phyloP scores from a whole-genome alignment of 92 coral and sea anemone genomes.

The Anthopleura xanthogrammica region DNA sequence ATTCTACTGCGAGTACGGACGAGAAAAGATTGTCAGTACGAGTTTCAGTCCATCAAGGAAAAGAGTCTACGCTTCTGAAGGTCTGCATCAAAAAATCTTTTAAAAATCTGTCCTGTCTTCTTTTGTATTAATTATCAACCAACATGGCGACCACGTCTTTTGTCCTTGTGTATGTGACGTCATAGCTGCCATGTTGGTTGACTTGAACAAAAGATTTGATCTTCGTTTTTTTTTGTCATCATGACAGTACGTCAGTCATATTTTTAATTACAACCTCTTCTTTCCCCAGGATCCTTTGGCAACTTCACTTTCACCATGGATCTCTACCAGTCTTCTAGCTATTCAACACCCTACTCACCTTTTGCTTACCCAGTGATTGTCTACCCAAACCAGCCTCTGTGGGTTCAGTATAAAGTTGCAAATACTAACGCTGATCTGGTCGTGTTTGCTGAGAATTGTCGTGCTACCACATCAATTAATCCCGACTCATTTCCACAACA shows the following conservation, averaged over 20 bases:
- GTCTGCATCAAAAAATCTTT: neutral
- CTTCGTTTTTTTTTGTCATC: too few species aligned
- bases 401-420: constrained; percentile 3
- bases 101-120: too few species aligned
- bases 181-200: too few species aligned
- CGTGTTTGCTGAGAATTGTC: constrained; percentile 30
- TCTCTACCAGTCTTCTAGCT: neutral
- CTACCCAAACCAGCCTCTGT: constrained; percentile 13
- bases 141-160: too few species aligned
- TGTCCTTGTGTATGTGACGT: too few species aligned
- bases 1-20: constrained; percentile 4
- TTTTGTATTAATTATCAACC: too few species aligned
- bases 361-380: constrained; percentile 10
- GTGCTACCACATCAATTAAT: constrained; percentile 9
- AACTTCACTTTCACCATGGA: constrained; percentile 23
- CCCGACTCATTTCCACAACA: constrained; percentile 17
- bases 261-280: too few species aligned
- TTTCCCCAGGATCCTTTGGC: constrained; percentile 8
- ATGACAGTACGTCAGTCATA: too few species aligned
- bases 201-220: too few species aligned
- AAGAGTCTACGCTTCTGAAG: constrained; percentile 2
- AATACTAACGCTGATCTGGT: constrained; percentile 18
- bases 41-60: constrained; percentile 2
- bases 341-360: neutral
- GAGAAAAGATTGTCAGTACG: constrained; percentile 15